Evolutionary conservation across 2,888 invertebrate species (phyloP).

Genomic region (Uloborus plumipes): DNA sequence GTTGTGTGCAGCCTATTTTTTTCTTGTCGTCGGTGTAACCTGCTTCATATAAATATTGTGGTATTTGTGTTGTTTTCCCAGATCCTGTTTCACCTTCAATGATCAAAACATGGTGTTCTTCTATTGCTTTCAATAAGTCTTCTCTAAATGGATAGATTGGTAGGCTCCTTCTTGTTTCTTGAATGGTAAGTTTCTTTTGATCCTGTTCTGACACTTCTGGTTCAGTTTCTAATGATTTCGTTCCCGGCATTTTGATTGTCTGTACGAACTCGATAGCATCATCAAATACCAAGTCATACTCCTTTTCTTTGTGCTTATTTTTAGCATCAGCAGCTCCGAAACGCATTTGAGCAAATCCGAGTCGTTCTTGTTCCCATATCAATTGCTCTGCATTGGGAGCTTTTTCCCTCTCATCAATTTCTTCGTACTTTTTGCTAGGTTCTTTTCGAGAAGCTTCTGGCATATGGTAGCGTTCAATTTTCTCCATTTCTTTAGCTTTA

Average conservation of each 20-base stretch:
- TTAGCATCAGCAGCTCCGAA: slow-evolving; percentile 92
- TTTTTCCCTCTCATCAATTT: slow-evolving; percentile 87
- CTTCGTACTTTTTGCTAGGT: slow-evolving; percentile 76
- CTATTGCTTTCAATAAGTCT: slow-evolving; percentile 91
- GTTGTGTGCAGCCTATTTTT: slow-evolving; percentile 95
- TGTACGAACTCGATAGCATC: slow-evolving; percentile 99
- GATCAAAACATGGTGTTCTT: slow-evolving; percentile 82
- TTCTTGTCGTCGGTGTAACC: slow-evolving; percentile 78
- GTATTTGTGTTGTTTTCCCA: slow-evolving; percentile 76
- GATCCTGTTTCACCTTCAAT: slow-evolving; percentile 88
- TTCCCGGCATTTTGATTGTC: slow-evolving; percentile 74
- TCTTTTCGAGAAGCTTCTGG: slow-evolving; percentile 78
- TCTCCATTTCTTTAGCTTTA: slow-evolving; percentile 91
- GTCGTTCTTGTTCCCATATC: slow-evolving; percentile 98
- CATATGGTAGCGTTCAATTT: slow-evolving; percentile 94
- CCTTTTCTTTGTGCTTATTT: slow-evolving; percentile 76
- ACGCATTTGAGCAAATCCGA: slow-evolving; percentile 90
- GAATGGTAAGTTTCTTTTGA: slow-evolving; percentile 83
- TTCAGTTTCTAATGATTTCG: slow-evolving; percentile 73
- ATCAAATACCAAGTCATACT: slow-evolving; percentile 93
- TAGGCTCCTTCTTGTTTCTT: slow-evolving; percentile 91
- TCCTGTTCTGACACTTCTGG: slow-evolving; percentile 78
- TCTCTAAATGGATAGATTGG: slow-evolving; percentile 94
- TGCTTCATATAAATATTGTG: slow-evolving; percentile 75
- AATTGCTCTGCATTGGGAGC: slow-evolving; percentile 77